Conservation (phyloP, 2,797 vertebrate genomes). For the Pitangus sulphuratus region DNA sequence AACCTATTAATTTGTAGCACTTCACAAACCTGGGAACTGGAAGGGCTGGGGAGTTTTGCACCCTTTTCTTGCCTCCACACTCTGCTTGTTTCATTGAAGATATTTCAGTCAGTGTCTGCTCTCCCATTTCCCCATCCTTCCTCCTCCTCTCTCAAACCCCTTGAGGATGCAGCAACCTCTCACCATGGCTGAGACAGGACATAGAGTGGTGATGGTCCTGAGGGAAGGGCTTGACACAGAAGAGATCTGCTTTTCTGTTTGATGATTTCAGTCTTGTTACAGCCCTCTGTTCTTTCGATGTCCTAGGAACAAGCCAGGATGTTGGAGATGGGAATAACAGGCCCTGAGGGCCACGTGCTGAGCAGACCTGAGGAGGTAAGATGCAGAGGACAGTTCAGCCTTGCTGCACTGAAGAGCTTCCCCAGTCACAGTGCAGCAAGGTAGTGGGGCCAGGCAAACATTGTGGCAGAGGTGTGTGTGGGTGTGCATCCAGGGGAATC, state of each 20-base stretch:
- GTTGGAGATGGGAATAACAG: constrained; percentile 98
- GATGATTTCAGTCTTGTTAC: neutral
- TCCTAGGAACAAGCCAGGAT: constrained; percentile 92
- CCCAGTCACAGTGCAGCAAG: no score
- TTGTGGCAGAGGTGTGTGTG: neutral
- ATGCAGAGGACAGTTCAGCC: neutral
- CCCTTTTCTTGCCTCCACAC: neutral
- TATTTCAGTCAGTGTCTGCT: neutral
- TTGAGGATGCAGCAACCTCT: neutral
- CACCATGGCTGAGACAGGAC: accelerated
- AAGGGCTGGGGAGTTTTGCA: neutral
- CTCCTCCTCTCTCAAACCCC: neutral
- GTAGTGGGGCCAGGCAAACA: neutral
- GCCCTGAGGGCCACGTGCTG: constrained; percentile 95
- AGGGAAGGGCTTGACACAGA: neutral
- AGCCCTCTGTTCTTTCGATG: neutral
- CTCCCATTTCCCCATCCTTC: neutral
- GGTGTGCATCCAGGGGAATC: neutral
- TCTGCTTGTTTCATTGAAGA: neutral
- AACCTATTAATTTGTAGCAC: neutral
- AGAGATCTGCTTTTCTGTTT: neutral
- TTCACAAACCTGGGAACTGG: neutral
- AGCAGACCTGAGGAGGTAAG: constrained; percentile 96
- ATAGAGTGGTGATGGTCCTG: neutral
- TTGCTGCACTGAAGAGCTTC: neutral